A percentile compares a stretch with the other conserved stretches of the same genome.
These are phyloP conservation scores for Bombyx mori DNA, from an alignment of 1,140 invertebrate species.

Conservation along the genomic window ASM3026992v2 NC_085115.1:16912001-16912500, in stretches of 20 bases:
- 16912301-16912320: too few species aligned
- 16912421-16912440: too few species aligned
- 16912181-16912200: too few species aligned
- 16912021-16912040: too few species aligned
- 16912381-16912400: constrained; percentile 11
- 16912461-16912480: too few species aligned
- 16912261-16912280: constrained; percentile 13
- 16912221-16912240: constrained; percentile 16
- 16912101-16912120: constrained; percentile 14
- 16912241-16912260: constrained; percentile 18
- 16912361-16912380: constrained; percentile 15
- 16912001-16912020: too few species aligned
- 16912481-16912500: constrained; percentile 15
- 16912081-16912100: constrained; percentile 20
- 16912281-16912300: constrained; percentile 17
- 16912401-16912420: too few species aligned
- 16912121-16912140: constrained; percentile 9
- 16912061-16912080: constrained; percentile 16
- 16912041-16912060: constrained; percentile 18
- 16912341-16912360: constrained; percentile 17
- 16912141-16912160: constrained; percentile 7
- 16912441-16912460: too few species aligned
- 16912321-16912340: constrained; percentile 18
- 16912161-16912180: too few species aligned
- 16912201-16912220: constrained; percentile 7